Percentiles rank a stretch among this genome's conserved stretches.
Conservation (phyloP, 1,140 invertebrate genomes). For the Diachasma alloeum region DNA sequence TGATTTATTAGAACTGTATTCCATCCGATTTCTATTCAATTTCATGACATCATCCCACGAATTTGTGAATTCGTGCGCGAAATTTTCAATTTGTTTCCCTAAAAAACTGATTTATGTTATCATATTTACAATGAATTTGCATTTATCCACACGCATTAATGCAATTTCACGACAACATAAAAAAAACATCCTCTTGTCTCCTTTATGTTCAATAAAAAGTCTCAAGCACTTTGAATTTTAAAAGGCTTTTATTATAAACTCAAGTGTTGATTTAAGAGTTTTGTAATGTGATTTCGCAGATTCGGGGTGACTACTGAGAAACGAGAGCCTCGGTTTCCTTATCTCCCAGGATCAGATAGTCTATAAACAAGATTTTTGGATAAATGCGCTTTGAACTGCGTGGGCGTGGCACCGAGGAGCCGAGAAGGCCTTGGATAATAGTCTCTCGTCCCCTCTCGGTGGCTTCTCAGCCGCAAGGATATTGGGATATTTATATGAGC, state of each 20-base stretch:
- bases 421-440: neutral
- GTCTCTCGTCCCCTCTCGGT: neutral
- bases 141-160: too few species aligned
- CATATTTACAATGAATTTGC: too few species aligned
- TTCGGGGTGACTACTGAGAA: neutral
- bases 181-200: too few species aligned
- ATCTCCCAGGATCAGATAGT: neutral
- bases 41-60: too few species aligned
- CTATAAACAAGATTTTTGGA: neutral
- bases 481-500: constrained; percentile 4
- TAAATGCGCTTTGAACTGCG: neutral
- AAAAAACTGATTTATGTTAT: too few species aligned
- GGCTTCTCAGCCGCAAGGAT: neutral
- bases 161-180: too few species aligned
- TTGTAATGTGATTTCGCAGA: neutral
- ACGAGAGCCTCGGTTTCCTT: neutral
- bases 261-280: neutral
- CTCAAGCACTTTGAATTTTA: too few species aligned
- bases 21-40: too few species aligned
- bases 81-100: too few species aligned
- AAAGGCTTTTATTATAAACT: neutral
- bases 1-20: too few species aligned
- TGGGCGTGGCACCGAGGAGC: neutral
- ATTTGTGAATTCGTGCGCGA: too few species aligned
- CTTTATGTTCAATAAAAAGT: too few species aligned